Evolutionary conservation across 2,888 invertebrate genomes (phyloP).

Genomic region (Nomada fucata): DNA sequence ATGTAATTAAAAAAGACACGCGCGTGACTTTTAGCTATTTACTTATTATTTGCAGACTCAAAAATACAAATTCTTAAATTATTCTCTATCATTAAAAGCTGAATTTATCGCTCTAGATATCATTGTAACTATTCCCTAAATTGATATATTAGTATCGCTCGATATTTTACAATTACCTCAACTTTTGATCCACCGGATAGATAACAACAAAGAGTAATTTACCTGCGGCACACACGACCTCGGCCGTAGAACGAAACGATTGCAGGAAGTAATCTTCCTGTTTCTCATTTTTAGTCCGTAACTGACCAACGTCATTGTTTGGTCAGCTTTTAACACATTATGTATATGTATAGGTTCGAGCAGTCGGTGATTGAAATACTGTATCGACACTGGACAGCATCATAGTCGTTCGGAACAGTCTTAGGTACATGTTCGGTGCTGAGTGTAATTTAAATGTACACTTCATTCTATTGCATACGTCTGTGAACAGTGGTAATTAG

Average conservation of each 20-base stretch:
- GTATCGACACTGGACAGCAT: background rate
- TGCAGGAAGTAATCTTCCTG: slow-evolving; percentile 67
- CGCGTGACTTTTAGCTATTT: too few species aligned
- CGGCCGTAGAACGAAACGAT: slow-evolving; percentile 49
- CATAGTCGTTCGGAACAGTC: slow-evolving; percentile 8
- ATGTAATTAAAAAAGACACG: too few species aligned
- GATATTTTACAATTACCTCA: slow-evolving; percentile 11
- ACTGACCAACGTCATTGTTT: slow-evolving; percentile 53
- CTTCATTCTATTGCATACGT: background rate
- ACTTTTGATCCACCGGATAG: slow-evolving; percentile 40
- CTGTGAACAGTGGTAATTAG: background rate
- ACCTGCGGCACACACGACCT: slow-evolving; percentile 11
- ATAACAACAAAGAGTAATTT: slow-evolving; percentile 36
- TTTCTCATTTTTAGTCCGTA: slow-evolving; percentile 46
- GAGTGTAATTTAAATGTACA: background rate
- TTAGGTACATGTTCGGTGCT: background rate
- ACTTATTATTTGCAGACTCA: too few species aligned
- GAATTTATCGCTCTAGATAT: background rate
- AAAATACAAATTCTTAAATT: background rate
- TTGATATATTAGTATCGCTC: background rate
- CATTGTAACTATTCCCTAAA: background rate
- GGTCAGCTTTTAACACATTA: slow-evolving; percentile 47
- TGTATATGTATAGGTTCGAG: slow-evolving; percentile 9
- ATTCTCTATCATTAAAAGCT: background rate
- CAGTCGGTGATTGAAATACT: slow-evolving; percentile 9